These are phyloP conservation scores for Eptesicus fuscus DNA, from an alignment of 2,113 vertebrate species.

Conservation along the genomic window DNA sequence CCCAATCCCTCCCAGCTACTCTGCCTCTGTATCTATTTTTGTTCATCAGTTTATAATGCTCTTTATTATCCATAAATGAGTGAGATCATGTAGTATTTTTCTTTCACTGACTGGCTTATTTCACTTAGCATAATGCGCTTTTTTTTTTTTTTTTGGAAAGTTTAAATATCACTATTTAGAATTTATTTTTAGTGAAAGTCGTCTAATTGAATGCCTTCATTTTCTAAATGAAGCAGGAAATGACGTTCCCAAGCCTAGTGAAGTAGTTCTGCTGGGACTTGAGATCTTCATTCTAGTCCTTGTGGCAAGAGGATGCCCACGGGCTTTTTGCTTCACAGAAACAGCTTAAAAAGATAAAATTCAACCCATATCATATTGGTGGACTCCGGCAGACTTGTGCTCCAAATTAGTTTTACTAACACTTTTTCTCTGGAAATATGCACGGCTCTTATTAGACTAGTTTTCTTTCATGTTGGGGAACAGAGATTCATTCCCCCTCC, in stretches of 20 bases:
- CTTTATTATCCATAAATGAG: too few relatives aligned
- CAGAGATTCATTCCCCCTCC: background rate
- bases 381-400: background rate
- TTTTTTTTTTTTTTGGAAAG: background rate
- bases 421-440: background rate
- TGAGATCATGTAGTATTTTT: too few relatives aligned
- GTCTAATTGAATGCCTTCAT: background rate
- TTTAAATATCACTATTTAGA: background rate
- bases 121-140: too few relatives aligned
- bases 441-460: background rate
- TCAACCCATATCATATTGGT: background rate
- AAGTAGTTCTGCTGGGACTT: background rate
- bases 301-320: background rate
- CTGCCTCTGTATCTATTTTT: too few relatives aligned
- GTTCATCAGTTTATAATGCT: too few relatives aligned
- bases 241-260: background rate
- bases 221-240: background rate
- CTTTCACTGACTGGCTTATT: too few relatives aligned
- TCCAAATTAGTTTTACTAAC: background rate
- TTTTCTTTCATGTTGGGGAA: background rate
- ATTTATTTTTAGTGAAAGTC: background rate
- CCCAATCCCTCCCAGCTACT: too few relatives aligned
- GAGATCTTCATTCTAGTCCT: background rate
- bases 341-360: background rate
- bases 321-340: background rate